These are phyloP conservation scores for Siniperca undulata DNA, from an alignment of 2,797 vertebrate species.

Conservation along the genomic window DNA sequence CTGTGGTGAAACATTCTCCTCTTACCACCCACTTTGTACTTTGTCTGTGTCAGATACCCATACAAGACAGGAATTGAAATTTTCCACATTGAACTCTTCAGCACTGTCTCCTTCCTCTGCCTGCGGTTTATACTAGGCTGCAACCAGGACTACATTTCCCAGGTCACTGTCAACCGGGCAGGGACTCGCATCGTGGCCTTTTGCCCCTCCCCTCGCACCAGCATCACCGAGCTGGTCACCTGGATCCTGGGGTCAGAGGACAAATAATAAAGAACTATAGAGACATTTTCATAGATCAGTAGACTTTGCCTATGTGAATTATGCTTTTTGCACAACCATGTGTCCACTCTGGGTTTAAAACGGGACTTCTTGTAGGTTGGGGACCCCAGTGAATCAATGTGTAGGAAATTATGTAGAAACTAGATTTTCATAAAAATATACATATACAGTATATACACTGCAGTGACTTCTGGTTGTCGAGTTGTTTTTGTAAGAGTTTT, in stretches of 20 bases:
- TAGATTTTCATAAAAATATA: too few relatives aligned
- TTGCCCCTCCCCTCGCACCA: constrained; percentile 62
- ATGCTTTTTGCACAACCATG: too few relatives aligned
- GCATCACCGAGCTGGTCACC: constrained; percentile 75
- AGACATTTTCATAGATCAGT: too few relatives aligned
- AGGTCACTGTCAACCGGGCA: constrained; percentile 70
- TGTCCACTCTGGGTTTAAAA: too few relatives aligned
- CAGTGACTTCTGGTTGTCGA: too few relatives aligned
- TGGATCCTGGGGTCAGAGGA: constrained; percentile 86
- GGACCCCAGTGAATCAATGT: too few relatives aligned
- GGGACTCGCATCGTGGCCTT: constrained; percentile 76
- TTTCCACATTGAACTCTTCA: constrained; percentile 77
- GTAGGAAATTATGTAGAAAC: too few relatives aligned
- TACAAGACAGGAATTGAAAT: constrained; percentile 73
- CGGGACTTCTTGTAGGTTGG: too few relatives aligned
- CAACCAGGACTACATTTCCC: constrained; percentile 77
- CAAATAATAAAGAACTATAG: too few relatives aligned
- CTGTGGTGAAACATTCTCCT: not conserved
- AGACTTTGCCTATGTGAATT: too few relatives aligned
- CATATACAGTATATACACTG: too few relatives aligned
- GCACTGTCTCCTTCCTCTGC: constrained; percentile 73
- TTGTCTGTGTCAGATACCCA: constrained; percentile 67
- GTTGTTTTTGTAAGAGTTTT: too few relatives aligned
- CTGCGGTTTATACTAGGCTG: constrained; percentile 76
- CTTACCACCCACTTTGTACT: not conserved